Conservation (phyloP, 2,888 invertebrate genomes). For the Drosophila longiperda region DNA sequence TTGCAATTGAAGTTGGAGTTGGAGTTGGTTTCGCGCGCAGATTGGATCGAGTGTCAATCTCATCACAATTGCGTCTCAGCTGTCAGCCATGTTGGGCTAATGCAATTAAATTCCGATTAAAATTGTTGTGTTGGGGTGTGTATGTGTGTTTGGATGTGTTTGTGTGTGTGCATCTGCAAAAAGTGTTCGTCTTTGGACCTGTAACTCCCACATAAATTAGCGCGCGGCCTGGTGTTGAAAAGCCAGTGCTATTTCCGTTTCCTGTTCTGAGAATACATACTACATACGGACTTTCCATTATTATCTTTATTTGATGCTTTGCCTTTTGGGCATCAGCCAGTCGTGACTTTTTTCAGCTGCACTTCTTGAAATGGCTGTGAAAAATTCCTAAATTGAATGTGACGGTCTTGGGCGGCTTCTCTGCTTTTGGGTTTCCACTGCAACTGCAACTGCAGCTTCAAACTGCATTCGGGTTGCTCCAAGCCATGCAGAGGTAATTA, state of each 20-base stretch:
- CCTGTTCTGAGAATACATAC: conserved; percentile 18
- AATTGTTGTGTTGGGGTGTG: conserved; percentile 21
- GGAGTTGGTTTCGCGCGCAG: conserved; percentile 3
- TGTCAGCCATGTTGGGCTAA: conserved; percentile 67
- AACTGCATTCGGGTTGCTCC: conserved; percentile 3
- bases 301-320: conserved; percentile 6
- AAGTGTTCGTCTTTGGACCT: conserved; percentile 8
- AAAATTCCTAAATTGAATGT: conserved; percentile 47
- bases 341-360: conserved; percentile 48
- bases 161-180: background rate
- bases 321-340: conserved; percentile 31
- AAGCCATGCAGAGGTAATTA: conserved; percentile 64
- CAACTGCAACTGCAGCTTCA: conserved; percentile 3
- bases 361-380: conserved; percentile 52
- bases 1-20: background rate
- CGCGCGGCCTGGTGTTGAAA: conserved; percentile 40
- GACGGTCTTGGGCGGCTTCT: conserved; percentile 20
- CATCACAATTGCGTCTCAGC: conserved; percentile 39
- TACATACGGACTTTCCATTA: conserved; percentile 1
- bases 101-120: conserved; percentile 81
- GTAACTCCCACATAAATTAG: conserved; percentile 75
- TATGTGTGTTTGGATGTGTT: background rate
- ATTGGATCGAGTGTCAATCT: conserved; percentile 29
- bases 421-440: conserved; percentile 18
- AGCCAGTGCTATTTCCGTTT: conserved; percentile 47